Percentiles rank a stretch among this genome's conserved stretches.
Evolutionary conservation across 2,888 invertebrate species (phyloP).

Genomic region (Cantharis nigra): DNA sequence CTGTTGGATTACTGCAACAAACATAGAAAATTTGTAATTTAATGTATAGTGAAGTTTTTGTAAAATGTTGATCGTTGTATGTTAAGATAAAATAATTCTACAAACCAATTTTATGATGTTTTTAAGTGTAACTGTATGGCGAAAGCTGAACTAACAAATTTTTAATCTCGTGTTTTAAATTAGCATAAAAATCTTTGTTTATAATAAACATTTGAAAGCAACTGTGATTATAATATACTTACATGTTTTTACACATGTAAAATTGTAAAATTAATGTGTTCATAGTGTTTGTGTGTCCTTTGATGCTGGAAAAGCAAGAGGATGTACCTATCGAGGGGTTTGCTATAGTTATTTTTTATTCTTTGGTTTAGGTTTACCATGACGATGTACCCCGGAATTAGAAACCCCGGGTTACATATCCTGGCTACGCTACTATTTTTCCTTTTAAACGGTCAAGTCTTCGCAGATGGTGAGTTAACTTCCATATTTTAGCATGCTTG

Average conservation of each 20-base stretch:
- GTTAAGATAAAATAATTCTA: not conserved
- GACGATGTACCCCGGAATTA: conserved; percentile 46
- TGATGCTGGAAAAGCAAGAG: conserved; percentile 19
- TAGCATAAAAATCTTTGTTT: not conserved
- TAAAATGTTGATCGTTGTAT: not conserved
- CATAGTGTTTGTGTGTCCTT: conserved; percentile 18
- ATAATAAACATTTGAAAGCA: conserved; percentile 24
- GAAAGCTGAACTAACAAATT: not conserved
- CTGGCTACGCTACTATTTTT: conserved; percentile 49
- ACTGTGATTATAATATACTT: conserved; percentile 28
- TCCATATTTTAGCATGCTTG: conserved; percentile 37
- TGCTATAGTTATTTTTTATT: conserved; percentile 44
- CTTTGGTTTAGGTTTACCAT: conserved; percentile 48
- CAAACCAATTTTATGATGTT: not conserved
- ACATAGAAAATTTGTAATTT: not conserved
- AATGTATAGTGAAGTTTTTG: not conserved
- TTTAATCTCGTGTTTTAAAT: not conserved
- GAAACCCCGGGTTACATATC: conserved; percentile 39
- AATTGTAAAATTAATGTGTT: conserved; percentile 14
- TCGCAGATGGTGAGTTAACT: conserved; percentile 54
- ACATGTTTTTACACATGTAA: conserved; percentile 18
- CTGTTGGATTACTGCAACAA: not conserved
- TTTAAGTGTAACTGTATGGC: not conserved
- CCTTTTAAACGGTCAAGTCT: conserved; percentile 50
- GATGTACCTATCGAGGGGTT: conserved; percentile 43